A percentile compares a stretch with the other conserved stretches of the same genome.
These are phyloP conservation scores for Dreissena polymorpha DNA, from an alignment of 1,140 invertebrate species.

Conservation along the genomic window DNA sequence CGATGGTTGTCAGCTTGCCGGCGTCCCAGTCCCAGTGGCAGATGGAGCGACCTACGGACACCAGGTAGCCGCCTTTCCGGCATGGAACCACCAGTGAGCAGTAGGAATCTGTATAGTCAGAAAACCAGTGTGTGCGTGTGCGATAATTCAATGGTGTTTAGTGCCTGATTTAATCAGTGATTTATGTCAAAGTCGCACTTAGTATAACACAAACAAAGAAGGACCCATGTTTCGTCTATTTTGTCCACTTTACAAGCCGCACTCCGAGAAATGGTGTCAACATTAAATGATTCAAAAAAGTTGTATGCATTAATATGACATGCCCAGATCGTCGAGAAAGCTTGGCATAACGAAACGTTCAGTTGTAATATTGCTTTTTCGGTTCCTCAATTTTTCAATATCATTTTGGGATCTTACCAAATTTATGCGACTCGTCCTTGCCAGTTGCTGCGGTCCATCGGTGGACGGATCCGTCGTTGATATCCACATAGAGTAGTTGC, in stretches of 20 bases:
- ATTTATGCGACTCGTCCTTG: conserved; percentile 66
- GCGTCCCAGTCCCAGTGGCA: conserved; percentile 65
- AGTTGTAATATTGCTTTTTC: too few relatives aligned
- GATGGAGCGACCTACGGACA: conserved; percentile 55
- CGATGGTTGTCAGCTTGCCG: conserved; percentile 58
- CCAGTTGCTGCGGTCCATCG: conserved; percentile 82
- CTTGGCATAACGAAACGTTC: too few relatives aligned
- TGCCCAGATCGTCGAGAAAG: too few relatives aligned
- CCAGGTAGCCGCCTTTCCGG: conserved; percentile 66
- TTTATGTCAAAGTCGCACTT: too few relatives aligned
- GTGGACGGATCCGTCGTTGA: conserved; percentile 82
- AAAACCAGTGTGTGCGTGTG: neutral
- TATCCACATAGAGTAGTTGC: conserved; percentile 85
- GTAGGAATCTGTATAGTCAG: conserved; percentile 6
- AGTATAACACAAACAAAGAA: too few relatives aligned
- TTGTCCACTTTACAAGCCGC: too few relatives aligned
- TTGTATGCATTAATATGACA: too few relatives aligned
- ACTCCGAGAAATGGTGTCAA: too few relatives aligned
- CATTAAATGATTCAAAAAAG: too few relatives aligned
- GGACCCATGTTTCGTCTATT: too few relatives aligned
- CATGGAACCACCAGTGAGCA: conserved; percentile 83
- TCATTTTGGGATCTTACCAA: conserved; percentile 52
- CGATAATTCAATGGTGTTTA: neutral
- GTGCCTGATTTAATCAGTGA: too few relatives aligned
- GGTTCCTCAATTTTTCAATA: too few relatives aligned